A percentile compares a stretch with the other conserved stretches of the same genome.
These are phyloP conservation scores for Chloroceryle inda DNA, from an alignment of 2,797 vertebrate genomes.

Conservation along the genomic window DNA sequence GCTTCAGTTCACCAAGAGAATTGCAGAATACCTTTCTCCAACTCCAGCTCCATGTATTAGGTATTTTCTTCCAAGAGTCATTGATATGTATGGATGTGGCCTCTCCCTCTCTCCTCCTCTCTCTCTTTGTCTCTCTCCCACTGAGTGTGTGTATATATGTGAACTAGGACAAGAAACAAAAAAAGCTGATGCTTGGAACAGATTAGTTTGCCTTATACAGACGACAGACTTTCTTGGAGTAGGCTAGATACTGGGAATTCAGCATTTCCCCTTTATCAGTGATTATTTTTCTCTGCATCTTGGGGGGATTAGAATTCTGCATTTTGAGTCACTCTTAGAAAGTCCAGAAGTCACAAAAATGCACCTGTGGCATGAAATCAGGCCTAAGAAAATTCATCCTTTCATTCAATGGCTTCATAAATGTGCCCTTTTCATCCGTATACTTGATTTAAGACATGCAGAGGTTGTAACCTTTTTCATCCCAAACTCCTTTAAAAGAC, in stretches of 20 bases:
- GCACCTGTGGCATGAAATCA: neutral
- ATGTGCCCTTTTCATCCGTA: neutral
- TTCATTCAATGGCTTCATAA: neutral
- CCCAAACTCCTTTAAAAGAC: neutral
- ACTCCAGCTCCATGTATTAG: neutral
- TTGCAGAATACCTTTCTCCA: neutral
- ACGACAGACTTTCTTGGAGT: neutral
- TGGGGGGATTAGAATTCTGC: neutral
- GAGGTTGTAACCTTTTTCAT: neutral
- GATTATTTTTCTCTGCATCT: slow-evolving; percentile 2
- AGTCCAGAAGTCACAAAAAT: neutral
- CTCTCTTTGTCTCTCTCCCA: neutral
- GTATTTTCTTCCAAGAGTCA: neutral
- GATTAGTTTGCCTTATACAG: slow-evolving; percentile 21
- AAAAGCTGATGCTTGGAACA: slow-evolving; percentile 14
- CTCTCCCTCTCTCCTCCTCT: neutral
- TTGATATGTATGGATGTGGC: neutral
- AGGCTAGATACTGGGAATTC: neutral
- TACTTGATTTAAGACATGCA: neutral
- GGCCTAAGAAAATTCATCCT: neutral
- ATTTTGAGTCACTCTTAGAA: slow-evolving; percentile 9
- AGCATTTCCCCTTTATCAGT: slow-evolving; percentile 25
- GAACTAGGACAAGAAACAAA: slow-evolving; percentile 3
- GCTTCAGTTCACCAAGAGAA: neutral
- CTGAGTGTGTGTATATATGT: neutral